Evolutionary conservation across 2,888 invertebrate species (phyloP), one percentile per base, ranked within the genome.

Genomic region (Villa cingulata): DNA sequence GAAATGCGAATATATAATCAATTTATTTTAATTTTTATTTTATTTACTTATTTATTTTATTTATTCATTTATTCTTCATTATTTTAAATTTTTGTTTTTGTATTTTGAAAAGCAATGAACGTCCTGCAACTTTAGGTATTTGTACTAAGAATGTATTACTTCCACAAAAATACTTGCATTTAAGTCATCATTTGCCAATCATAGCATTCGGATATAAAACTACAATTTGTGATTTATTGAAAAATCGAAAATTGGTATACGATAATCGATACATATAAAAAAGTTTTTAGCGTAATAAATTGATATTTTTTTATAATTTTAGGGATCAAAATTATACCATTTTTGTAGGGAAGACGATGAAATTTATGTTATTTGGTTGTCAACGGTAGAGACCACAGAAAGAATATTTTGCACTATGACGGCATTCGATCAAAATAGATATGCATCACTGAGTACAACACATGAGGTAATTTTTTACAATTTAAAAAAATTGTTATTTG

Each of bases 201-300:
- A 43, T 61, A 18, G 58, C 61, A 32, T 59, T 62, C 59, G 59
- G 56, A 6, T 59, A 58, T 36, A 57, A 57, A 41, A 60, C 60
- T 4, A 55, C 55, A 0, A 54, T 60, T 48, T 53, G 52, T 18
- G 50, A 53, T 16, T 43, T 61, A 32, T 20, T 59, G 12, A 38
- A 39, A 1, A 53, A 56, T 23, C 55, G 55, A 34, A 40, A 54
- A 41, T n/a, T 55, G 23, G 55, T 55, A 50, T n/a, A n/a, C n/a
- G n/a, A n/a, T n/a, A n/a, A n/a, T n/a, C n/a, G n/a, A n/a, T n/a
- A n/a, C n/a, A n/a, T n/a, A n/a, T n/a, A n/a, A n/a, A n/a, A n/a
- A n/a, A n/a, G n/a, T n/a, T n/a, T n/a, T n/a, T n/a, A 15, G 27
- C n/a, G 3, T 20, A 17, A 27, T n/a, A 14, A 5, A 36, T 23